Percentiles rank a stretch among this genome's conserved stretches.
Evolutionary conservation across 2,888 invertebrate species (phyloP).

Genomic region (Eilema griseolum): DNA sequence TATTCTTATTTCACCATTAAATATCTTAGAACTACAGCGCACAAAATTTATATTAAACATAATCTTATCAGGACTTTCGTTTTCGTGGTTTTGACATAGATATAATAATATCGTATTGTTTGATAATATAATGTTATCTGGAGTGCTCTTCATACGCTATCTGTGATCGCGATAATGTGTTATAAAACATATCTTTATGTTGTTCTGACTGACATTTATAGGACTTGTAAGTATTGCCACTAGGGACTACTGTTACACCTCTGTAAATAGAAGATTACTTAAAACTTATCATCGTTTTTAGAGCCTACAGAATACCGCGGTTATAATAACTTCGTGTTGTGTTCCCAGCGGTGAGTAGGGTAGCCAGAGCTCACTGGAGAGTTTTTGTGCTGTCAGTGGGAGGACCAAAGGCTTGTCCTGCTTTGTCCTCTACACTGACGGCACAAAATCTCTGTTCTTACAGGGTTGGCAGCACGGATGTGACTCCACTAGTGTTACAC

Average conservation of each 20-base stretch:
- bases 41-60: neutral
- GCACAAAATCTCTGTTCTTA: no score
- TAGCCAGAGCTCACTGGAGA: no score
- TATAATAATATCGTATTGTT: slow-evolving; percentile 8
- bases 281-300: no score
- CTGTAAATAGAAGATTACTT: no score
- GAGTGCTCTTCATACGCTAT: slow-evolving; percentile 31
- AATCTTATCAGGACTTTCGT: neutral
- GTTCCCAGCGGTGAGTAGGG: no score
- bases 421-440: no score
- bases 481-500: no score
- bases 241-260: neutral
- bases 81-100: neutral
- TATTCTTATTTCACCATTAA: neutral
- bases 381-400: no score
- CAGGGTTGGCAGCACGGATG: no score
- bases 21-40: neutral
- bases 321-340: no score
- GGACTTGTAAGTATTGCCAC: neutral
- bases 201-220: slow-evolving; percentile 1
- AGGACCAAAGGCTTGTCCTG: no score
- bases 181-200: slow-evolving; percentile 8
- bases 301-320: no score
- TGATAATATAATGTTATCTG: slow-evolving; percentile 14
- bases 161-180: slow-evolving; percentile 22